Conservation (phyloP, 1,140 invertebrate species). For the Pseudomyrmex gracilis region DNA sequence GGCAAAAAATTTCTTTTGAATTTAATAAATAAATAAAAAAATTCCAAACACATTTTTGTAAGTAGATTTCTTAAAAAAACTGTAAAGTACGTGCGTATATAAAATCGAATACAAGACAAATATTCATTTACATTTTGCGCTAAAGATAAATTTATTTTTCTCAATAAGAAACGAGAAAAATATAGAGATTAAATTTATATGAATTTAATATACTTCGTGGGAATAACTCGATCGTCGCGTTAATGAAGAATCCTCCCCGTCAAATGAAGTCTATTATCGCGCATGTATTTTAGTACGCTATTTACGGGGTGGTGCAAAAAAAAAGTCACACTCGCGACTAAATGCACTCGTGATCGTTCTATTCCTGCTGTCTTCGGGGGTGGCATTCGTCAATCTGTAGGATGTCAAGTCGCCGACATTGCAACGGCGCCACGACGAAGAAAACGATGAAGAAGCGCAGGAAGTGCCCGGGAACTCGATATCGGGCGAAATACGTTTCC, state of each 20-base stretch:
- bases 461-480: slow-evolving; percentile 79
- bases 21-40: neutral
- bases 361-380: slow-evolving; percentile 74
- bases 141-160: slow-evolving; percentile 8
- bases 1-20: neutral
- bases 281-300: slow-evolving; percentile 54
- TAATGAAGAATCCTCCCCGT: neutral
- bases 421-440: slow-evolving; percentile 74
- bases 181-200: neutral
- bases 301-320: slow-evolving; percentile 51
- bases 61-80: neutral
- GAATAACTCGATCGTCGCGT: neutral
- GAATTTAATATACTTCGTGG: slow-evolving; percentile 5
- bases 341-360: slow-evolving; percentile 76
- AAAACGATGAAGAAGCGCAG: slow-evolving; percentile 72
- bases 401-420: slow-evolving; percentile 74
- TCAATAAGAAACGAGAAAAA: too few relatives aligned
- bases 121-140: slow-evolving; percentile 16
- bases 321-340: slow-evolving; percentile 67
- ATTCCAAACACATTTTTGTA: too few relatives aligned
- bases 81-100: neutral
- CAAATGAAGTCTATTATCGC: slow-evolving; percentile 53
- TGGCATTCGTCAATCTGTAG: slow-evolving; percentile 76
- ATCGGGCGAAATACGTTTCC: slow-evolving; percentile 75
- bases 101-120: neutral